phyloP scores from a whole-genome alignment of 2,797 vertebrate genomes.

The Columba guinea region DNA sequence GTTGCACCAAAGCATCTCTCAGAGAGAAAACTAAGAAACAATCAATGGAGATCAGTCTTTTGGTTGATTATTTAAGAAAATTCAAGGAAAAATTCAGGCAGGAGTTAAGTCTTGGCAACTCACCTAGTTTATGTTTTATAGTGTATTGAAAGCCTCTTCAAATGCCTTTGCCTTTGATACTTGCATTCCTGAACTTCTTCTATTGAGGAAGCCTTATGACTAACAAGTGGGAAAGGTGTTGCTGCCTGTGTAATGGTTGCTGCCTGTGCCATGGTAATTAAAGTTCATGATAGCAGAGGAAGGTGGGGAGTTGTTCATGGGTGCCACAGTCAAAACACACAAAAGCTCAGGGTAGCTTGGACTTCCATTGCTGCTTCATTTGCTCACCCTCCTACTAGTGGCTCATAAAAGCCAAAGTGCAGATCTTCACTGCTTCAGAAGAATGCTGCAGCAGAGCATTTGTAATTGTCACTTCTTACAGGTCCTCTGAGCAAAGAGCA shows the following conservation, averaged over 20 bases:
- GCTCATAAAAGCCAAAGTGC: not conserved
- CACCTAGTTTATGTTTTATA: not conserved
- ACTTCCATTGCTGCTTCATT: not conserved
- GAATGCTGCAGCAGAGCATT: not conserved
- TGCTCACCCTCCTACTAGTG: not conserved
- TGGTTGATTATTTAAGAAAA: not conserved
- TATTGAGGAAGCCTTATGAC: not conserved
- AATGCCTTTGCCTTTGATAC: not conserved
- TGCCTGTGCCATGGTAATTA: not conserved
- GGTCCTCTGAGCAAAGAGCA: not conserved
- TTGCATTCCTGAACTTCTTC: not conserved
- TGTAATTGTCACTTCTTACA: not conserved
- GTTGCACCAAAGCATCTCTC: not conserved
- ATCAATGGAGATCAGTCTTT: not conserved
- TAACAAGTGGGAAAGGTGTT: accelerated
- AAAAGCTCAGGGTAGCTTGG: not conserved
- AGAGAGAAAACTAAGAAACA: not conserved
- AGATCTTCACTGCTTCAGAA: not conserved
- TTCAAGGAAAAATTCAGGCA: not conserved
- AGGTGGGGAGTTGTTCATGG: not conserved
- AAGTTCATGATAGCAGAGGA: not conserved
- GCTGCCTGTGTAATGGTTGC: not conserved
- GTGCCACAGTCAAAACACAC: not conserved
- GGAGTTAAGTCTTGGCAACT: not conserved
- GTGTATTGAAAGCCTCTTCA: not conserved